phyloP scores from a whole-genome alignment of 2,113 vertebrate species.

The Holacanthus passer region DNA sequence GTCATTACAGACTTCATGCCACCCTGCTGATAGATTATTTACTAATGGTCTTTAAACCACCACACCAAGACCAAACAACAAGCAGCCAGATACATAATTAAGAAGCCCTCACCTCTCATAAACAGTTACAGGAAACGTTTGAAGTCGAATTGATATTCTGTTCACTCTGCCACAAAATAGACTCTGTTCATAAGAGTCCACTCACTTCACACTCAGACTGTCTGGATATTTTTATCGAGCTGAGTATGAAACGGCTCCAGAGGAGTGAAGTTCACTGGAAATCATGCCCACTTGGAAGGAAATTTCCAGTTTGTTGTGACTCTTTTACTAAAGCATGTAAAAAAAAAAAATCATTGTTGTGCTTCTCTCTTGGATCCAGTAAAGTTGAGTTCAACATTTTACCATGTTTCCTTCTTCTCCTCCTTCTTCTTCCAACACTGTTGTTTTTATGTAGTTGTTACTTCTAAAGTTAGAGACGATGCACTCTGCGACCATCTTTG shows the following conservation, averaged over 20 bases:
- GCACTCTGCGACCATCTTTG: conserved; percentile 12
- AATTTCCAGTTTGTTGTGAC: not conserved
- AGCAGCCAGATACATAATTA: conserved; percentile 1
- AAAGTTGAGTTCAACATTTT: not conserved
- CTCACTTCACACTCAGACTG: conserved; percentile 24
- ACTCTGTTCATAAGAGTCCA: conserved; percentile 6
- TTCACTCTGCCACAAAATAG: conserved; percentile 28
- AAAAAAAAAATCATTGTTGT: not conserved
- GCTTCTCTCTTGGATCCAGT: not conserved
- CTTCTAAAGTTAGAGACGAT: not conserved
- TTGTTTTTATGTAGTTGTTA: conserved; percentile 3
- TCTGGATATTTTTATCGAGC: conserved; percentile 19
- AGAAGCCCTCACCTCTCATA: conserved; percentile 10
- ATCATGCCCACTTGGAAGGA: conserved; percentile 21
- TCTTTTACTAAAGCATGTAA: not conserved
- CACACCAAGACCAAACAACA: conserved; percentile 25
- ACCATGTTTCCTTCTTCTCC: not conserved
- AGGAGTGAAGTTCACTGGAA: conserved; percentile 21
- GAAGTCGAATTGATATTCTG: conserved; percentile 42
- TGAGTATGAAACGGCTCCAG: conserved; percentile 31
- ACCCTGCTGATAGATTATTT: conserved; percentile 49
- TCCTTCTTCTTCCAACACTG: conserved; percentile 19
- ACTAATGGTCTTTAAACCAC: conserved; percentile 31
- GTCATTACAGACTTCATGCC: conserved; percentile 11
- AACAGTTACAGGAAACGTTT: conserved; percentile 41